phyloP scores from a whole-genome alignment of 2,888 invertebrate genomes.

The Amphiduros pacificus region DNA sequence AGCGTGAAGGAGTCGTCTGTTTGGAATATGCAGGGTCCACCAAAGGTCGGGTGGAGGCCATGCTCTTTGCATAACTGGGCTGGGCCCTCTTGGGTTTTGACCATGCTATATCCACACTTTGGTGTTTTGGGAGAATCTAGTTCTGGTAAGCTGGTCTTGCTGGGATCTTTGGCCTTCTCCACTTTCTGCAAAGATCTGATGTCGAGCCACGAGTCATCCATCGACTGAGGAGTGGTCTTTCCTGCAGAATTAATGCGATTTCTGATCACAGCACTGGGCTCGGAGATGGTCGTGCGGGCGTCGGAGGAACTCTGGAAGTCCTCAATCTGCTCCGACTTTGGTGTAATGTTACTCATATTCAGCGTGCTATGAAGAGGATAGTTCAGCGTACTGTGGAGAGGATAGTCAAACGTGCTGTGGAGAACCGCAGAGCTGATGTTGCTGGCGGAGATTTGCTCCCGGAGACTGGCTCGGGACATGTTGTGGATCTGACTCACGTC shows the following conservation, averaged over 20 bases:
- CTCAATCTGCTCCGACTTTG: not conserved
- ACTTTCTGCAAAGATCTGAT: slow-evolving; percentile 11
- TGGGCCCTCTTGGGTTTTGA: not conserved
- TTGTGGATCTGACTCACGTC: slow-evolving; percentile 18
- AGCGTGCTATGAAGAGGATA: slow-evolving; percentile 29
- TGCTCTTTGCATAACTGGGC: slow-evolving; percentile 27
- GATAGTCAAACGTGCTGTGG: slow-evolving; percentile 30
- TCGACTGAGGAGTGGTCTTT: not conserved
- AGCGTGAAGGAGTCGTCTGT: slow-evolving; percentile 16
- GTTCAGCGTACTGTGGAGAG: slow-evolving; percentile 30
- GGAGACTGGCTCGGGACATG: slow-evolving; percentile 7
- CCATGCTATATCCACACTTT: too few relatives aligned
- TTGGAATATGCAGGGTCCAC: slow-evolving; percentile 29
- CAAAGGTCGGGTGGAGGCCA: slow-evolving; percentile 27
- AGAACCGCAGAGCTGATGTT: slow-evolving; percentile 20
- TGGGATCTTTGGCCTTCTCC: not conserved
- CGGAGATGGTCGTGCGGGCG: slow-evolving; percentile 18
- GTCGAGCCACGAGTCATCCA: slow-evolving; percentile 12
- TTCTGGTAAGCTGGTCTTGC: not conserved
- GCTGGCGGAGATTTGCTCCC: slow-evolving; percentile 24
- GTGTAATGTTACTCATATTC: not conserved
- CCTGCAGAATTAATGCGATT: not conserved
- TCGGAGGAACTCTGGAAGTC: slow-evolving; percentile 6
- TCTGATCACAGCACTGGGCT: slow-evolving; percentile 17
- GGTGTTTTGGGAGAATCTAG: not conserved